Evolutionary conservation across 2,888 invertebrate genomes (phyloP), one percentile per base, ranked within the genome.

Genomic region (Plagiodera versicolora): DNA sequence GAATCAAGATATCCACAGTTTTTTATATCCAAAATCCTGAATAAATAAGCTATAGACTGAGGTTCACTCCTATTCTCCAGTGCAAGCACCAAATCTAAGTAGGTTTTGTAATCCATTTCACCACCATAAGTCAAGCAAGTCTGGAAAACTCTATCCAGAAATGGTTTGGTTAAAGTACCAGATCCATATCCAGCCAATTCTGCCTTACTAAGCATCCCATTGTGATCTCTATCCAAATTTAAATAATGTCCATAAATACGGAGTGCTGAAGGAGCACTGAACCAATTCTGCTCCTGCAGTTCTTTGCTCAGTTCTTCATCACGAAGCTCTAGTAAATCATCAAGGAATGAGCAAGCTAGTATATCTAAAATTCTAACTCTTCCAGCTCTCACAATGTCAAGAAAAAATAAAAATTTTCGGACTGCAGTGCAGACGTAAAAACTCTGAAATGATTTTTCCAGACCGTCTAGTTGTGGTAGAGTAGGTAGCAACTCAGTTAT

Each of bases 341-440:
- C 95, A 1, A 98, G 81, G 80, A 97, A 93, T 48, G 94, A 92
- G 77, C 93, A 94, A 0, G 94, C 92, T 60, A 98, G 82, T 69
- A 98, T 92, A 75, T 97, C 96, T 56, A 92, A 86, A 70, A 98
- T 97, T 71, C 93, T 64, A 50, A 98, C 92, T 67, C 92, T 85
- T 0, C 95, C 95, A 0, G 94, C 92, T 64, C 93, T 83, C 65
- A 95, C 80, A 0, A 94, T 94, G 78, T 98, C 98, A 11, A 98
- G 83, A 77, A 97, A 98, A 82, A 98, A 98, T 72, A 98, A 87
- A 82, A 98, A 97, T 78, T 97, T 96, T 70, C 97, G 85, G 0
- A 95, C 95, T 1, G 95, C 97, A 0, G 97, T 96, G 77, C 97
- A 97, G 17, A 96, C 91, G 78, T 98, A 98, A 83, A 98, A 98